Evolutionary conservation across 2,113 vertebrate species (phyloP).

Genomic region (Tachysurus vachellii): DNA sequence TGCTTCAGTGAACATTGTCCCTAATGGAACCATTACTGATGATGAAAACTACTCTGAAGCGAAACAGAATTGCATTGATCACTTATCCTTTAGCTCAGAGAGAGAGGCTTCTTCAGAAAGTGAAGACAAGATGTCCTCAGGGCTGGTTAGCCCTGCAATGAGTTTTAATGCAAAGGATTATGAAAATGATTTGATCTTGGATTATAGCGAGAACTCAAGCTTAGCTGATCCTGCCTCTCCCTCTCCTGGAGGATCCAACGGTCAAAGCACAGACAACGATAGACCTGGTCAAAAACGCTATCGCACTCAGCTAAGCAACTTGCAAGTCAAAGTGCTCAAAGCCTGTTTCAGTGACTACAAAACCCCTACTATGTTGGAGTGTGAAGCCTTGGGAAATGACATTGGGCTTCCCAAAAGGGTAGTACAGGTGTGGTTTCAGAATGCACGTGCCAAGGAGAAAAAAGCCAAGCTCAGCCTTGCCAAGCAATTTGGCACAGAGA

Average conservation of each 20-base stretch:
- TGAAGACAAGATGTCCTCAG: slow-evolving; percentile 84
- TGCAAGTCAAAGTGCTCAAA: slow-evolving; percentile 89
- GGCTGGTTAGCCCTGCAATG: slow-evolving; percentile 85
- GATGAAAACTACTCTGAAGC: slow-evolving; percentile 83
- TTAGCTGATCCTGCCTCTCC: slow-evolving; percentile 90
- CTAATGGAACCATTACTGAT: slow-evolving; percentile 83
- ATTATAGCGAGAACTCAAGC: slow-evolving; percentile 92
- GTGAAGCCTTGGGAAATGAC: slow-evolving; percentile 87
- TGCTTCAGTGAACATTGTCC: slow-evolving; percentile 80
- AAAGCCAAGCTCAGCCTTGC: slow-evolving; percentile 89
- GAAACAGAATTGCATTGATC: slow-evolving; percentile 77
- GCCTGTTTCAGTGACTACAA: slow-evolving; percentile 90
- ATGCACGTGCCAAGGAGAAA: slow-evolving; percentile 88
- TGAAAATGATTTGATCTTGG: slow-evolving; percentile 91
- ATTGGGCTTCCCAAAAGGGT: slow-evolving; percentile 91
- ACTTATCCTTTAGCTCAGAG: slow-evolving; percentile 79
- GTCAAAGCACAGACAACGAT: slow-evolving; percentile 85
- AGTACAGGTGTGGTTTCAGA: slow-evolving; percentile 93
- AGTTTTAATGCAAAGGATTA: slow-evolving; percentile 90
- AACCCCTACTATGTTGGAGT: slow-evolving; percentile 90
- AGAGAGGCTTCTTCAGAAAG: slow-evolving; percentile 79
- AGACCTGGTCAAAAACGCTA: slow-evolving; percentile 86
- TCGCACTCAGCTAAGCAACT: slow-evolving; percentile 89
- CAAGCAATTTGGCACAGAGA: slow-evolving; percentile 90
- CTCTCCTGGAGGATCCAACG: slow-evolving; percentile 87